Conservation (phyloP, 2,797 vertebrate genomes). For the Poecilia picta region DNA sequence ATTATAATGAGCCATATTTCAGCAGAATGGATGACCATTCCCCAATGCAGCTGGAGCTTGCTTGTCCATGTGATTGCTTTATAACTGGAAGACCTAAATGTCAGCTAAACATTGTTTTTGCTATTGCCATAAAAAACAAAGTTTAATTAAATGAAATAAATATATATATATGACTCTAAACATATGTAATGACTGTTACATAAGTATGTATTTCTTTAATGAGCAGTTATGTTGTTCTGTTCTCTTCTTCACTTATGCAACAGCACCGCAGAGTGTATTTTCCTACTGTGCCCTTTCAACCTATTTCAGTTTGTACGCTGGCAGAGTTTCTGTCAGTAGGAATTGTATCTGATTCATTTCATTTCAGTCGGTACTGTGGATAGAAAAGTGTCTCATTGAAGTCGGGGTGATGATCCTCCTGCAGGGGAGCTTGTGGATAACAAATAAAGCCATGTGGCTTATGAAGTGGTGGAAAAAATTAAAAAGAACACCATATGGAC, state of each 20-base stretch:
- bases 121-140: conserved; percentile 45
- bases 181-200: conserved; percentile 68
- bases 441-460: conserved; percentile 56
- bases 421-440: conserved; percentile 33
- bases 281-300: conserved; percentile 22
- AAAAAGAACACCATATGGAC: conserved; percentile 39
- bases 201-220: conserved; percentile 39
- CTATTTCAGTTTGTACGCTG: conserved; percentile 45
- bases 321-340: conserved; percentile 40
- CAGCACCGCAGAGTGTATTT: conserved; percentile 38
- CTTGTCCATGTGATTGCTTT: conserved; percentile 38
- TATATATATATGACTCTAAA: conserved; percentile 20
- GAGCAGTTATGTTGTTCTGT: conserved; percentile 50
- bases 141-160: conserved; percentile 24
- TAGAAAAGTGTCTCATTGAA: conserved; percentile 44
- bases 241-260: conserved; percentile 47
- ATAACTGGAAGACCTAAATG: conserved; percentile 25
- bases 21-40: conserved; percentile 30
- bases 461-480: conserved; percentile 24
- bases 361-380: conserved; percentile 49
- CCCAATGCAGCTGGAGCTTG: conserved; percentile 39
- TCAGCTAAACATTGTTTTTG: conserved; percentile 24
- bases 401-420: conserved; percentile 29
- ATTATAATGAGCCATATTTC: conserved; percentile 18
- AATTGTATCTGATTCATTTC: conserved; percentile 44